These are phyloP conservation scores for Tangara arthus DNA, from an alignment of 2,797 vertebrate genomes.

Conservation along the genomic window DNA sequence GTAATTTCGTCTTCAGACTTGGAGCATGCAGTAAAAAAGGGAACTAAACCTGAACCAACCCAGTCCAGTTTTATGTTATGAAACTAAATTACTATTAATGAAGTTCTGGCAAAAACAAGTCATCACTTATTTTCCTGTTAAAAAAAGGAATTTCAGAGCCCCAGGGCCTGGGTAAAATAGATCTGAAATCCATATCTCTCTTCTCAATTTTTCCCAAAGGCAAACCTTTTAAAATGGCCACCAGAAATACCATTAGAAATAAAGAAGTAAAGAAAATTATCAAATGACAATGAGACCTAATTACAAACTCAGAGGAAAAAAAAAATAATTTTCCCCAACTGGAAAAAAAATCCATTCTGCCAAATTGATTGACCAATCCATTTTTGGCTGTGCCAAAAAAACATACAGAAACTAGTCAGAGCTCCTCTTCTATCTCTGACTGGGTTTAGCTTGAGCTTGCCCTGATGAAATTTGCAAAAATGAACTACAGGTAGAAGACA, in stretches of 20 bases:
- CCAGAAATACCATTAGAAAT: background rate
- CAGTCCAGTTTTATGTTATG: background rate
- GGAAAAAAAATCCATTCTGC: background rate
- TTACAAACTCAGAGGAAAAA: background rate
- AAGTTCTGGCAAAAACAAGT: constrained; percentile 4
- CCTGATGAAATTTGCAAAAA: background rate
- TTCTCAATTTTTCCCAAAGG: background rate
- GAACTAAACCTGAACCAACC: background rate
- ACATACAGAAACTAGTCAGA: background rate
- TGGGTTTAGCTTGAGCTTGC: background rate
- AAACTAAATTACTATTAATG: background rate
- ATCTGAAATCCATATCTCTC: background rate
- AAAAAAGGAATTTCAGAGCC: background rate
- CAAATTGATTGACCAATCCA: background rate
- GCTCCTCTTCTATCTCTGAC: background rate
- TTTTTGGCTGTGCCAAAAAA: background rate
- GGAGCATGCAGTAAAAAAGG: background rate
- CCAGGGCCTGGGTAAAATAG: background rate
- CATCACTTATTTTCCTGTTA: background rate
- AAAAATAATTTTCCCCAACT: rapidly evolving
- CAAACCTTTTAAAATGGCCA: background rate
- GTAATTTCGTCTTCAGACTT: background rate
- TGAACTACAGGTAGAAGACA: background rate
- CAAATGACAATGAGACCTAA: background rate
- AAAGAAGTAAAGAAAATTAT: background rate